phyloP scores from a whole-genome alignment of 2,888 invertebrate genomes.

The Hirtodrosophila cameraria region DNA sequence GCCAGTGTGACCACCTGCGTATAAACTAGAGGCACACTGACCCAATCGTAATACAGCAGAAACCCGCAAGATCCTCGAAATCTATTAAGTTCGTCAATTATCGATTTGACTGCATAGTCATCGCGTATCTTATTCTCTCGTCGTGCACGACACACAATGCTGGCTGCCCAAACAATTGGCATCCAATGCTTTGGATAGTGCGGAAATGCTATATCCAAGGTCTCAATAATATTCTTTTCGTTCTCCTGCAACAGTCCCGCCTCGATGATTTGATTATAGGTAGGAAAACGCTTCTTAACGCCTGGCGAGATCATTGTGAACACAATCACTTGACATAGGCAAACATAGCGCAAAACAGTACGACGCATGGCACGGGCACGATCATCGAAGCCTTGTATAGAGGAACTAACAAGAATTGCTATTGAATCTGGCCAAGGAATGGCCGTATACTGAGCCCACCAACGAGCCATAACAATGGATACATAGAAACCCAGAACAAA shows the following conservation, averaged over 20 bases:
- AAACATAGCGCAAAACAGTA: constrained; percentile 92
- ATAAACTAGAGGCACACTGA: constrained; percentile 90
- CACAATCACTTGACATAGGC: constrained; percentile 92
- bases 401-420: constrained; percentile 92
- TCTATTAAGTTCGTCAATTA: constrained; percentile 93
- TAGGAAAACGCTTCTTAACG: constrained; percentile 94
- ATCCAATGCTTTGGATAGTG: constrained; percentile 94
- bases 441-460: constrained; percentile 93
- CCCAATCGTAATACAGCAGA: constrained; percentile 90
- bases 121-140: constrained; percentile 94
- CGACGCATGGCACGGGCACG: constrained; percentile 92
- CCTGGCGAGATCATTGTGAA: constrained; percentile 93
- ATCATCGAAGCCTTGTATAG: constrained; percentile 92
- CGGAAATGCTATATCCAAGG: constrained; percentile 91
- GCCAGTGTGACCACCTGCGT: constrained; percentile 94
- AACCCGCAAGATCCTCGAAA: constrained; percentile 91
- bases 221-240: constrained; percentile 90
- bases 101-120: constrained; percentile 95
- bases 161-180: constrained; percentile 95
- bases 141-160: constrained; percentile 93
- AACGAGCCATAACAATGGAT: constrained; percentile 94
- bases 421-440: constrained; percentile 94
- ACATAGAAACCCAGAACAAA: constrained; percentile 98
- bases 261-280: constrained; percentile 91
- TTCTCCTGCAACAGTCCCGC: constrained; percentile 92